Evolutionary conservation across 2,888 invertebrate species (phyloP), one percentile per base, ranked within the genome.

Genomic region (Aspidiotus rigidus): DNA sequence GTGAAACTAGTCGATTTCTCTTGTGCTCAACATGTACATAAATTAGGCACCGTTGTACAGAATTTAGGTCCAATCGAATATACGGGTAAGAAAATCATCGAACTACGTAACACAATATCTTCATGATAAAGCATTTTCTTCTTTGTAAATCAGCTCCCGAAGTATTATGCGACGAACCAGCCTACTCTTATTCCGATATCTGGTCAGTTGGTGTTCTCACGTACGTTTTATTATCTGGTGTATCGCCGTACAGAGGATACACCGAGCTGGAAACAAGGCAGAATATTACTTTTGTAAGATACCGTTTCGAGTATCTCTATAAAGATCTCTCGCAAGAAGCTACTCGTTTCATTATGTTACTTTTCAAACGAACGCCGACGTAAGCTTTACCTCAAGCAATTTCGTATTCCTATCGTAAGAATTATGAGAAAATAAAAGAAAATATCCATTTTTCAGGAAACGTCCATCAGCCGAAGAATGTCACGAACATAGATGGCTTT

Each of bases 1-100:
- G 85, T 97, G 2, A 97, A 96, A 79, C 79, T 99, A 60, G 87
- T 93, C 7, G 97, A 98, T 79, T 89, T 97, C 77, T 96, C 95
- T 0, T 86, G 88, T 7, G 89, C 95, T 1, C 88, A 89, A 74
- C 84, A 83, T 75, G 89, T 93, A 3, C 87, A 86, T 54, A 90
- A 89, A 78, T 79, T 90, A 69, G 93, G 93, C 1, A 81, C 82
- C 71, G 86, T 89, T 69, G 85, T 86, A 7, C 81, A 85, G 2
- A 61, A 69, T 39, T 66, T 71, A 44, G 70, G 72, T 15, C 69
- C 67, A 16, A 56, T 72, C 10, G 72, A 72, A 40, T 72, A 71
- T 28, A 72, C 70, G 0, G 72, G 72, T 72, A 72, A 10, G 54
- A 28, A 59, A 17, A 7, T 49, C 6, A 49, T 49, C 28, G 28